Percentiles rank a stretch among this genome's conserved stretches.
These are phyloP conservation scores for Ceuthmochares aereus DNA, from an alignment of 2,113 vertebrate genomes.

Conservation along the genomic window DNA sequence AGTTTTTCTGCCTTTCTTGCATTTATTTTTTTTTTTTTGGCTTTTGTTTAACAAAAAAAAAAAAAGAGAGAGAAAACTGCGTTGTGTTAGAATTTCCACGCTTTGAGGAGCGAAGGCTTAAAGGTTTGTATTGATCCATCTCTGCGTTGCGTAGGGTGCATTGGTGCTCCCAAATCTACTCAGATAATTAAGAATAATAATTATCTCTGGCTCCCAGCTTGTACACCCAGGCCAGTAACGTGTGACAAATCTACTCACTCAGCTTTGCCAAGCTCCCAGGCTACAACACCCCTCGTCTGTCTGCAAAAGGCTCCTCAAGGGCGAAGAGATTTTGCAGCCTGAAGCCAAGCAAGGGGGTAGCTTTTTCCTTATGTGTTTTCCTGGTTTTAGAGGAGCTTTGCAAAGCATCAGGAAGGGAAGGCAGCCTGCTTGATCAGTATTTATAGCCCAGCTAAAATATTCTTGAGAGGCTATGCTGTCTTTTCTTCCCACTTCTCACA, in stretches of 20 bases:
- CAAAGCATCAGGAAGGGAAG: background rate
- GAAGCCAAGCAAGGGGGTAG: background rate
- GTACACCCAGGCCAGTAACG: accelerated
- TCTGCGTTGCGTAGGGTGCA: background rate
- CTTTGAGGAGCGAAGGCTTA: background rate
- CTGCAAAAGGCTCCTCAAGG: background rate
- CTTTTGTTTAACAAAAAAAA: background rate
- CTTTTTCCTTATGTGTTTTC: background rate
- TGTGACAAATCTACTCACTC: background rate
- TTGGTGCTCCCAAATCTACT: background rate
- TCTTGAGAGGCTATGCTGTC: background rate
- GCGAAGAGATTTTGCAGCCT: background rate
- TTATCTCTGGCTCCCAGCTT: background rate
- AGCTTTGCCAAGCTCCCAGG: background rate
- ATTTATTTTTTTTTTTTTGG: background rate
- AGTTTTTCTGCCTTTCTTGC: background rate
- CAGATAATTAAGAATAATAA: background rate
- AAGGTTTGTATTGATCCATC: background rate
- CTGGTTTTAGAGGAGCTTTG: background rate
- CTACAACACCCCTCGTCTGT: background rate
- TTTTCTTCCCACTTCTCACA: background rate
- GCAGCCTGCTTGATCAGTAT: background rate
- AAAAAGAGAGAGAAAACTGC: background rate
- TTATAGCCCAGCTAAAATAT: background rate
- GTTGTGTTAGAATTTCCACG: background rate